Evolutionary conservation across 2,888 invertebrate genomes (phyloP).

Genomic region (Brachylomia viminalis): DNA sequence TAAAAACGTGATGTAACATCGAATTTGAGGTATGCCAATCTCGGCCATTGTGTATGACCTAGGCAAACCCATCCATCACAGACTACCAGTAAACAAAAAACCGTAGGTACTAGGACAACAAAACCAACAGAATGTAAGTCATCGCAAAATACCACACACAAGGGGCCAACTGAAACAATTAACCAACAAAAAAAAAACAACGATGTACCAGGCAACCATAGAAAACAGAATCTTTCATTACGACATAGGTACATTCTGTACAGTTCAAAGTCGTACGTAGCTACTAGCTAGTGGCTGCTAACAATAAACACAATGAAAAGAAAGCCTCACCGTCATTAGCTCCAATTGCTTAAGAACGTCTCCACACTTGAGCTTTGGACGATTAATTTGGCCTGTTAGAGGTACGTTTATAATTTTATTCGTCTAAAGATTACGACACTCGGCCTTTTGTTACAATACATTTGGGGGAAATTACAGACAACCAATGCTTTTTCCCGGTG

Average conservation of each 20-base stretch:
- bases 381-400: conserved; percentile 37
- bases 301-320: conserved; percentile 63
- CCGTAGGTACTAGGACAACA: conserved; percentile 24
- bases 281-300: conserved; percentile 15
- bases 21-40: not conserved
- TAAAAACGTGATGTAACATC: not conserved
- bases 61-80: not conserved
- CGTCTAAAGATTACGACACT: conserved; percentile 4
- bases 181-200: conserved; percentile 13
- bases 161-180: not conserved
- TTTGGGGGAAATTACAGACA: not conserved
- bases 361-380: conserved; percentile 49
- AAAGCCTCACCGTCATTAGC: conserved; percentile 62
- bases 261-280: conserved; percentile 28
- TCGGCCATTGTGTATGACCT: not conserved
- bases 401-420: conserved; percentile 16
- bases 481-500: not conserved
- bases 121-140: not conserved
- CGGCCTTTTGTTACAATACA: not conserved
- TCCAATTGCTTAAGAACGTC: conserved; percentile 60
- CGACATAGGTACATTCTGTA: conserved; percentile 24
- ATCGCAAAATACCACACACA: not conserved
- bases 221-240: conserved; percentile 31
- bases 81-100: conserved; percentile 1
- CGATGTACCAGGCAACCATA: conserved; percentile 46